Base-by-base conservation (phyloP, 2,888 invertebrate genomes). In the Diarsia mendica region DNA sequence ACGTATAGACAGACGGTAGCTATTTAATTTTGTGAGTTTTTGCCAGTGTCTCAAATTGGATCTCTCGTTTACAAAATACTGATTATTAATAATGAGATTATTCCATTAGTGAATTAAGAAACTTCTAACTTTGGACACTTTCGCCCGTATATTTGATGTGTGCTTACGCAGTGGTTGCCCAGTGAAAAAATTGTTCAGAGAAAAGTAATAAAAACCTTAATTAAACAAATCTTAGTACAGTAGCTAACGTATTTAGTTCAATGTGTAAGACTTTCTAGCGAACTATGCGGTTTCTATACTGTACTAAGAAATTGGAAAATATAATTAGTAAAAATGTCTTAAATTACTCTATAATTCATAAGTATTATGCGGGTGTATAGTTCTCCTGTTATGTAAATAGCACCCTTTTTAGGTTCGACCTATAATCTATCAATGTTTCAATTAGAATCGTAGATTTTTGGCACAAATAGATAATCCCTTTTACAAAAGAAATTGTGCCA, bases 61-160 rank as follows among this genome's bases (percentile, higher is more conserved):
- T 96, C 96, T 96, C 95, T 95, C 93, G 93, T 92, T 92, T 92
- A 90, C 89, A 91, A 91, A 88, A 92, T 91, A 91, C 90, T 88
- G 82, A 85, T 92, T 93, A 92, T 90, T 92, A 92, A 85, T 89
- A 89, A 89, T 94, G 95, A 95, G 95, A 95, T 95, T 95, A 96
- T 96, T 96, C 96, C 96, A 96, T 95, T 96, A 96, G 96, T 92
- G 92, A 94, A 92, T 92, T 96, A 96, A 95, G 96, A 87, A 90
- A 89, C 79, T 85, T 84, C 55, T 86, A 82, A 82, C 79, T 75
- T 82, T 82, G 78, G 73, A 85, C 77, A 70, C 77, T 82, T 83
- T 79, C 83, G 82, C 87, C 87, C 87, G 86, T 82, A 77, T 81
- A 81, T 60, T 76, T 74, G 67, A 73, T 74, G 72, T 77, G 84